These are phyloP conservation scores for Bicyclus anynana DNA, from an alignment of 1,140 invertebrate genomes.

Conservation along the genomic window DNA sequence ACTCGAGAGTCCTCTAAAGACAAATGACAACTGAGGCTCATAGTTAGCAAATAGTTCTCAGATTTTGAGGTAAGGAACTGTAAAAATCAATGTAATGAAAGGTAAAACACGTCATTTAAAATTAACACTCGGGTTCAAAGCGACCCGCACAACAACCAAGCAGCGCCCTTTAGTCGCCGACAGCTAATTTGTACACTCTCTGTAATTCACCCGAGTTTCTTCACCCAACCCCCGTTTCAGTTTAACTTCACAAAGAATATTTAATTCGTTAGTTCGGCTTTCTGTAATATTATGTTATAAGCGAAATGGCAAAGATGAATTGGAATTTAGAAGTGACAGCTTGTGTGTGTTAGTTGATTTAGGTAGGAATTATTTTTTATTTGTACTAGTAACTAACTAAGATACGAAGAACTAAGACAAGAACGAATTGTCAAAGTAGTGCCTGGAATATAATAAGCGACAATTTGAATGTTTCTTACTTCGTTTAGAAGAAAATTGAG, in stretches of 20 bases:
- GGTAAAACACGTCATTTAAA: background rate
- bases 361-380: no score
- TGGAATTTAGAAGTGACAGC: background rate
- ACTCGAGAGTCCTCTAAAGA: no score
- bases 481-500: no score
- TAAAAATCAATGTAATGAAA: no score
- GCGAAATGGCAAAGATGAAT: background rate
- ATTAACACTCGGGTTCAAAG: background rate
- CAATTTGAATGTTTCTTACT: no score
- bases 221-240: background rate
- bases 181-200: background rate
- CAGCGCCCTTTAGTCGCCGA: background rate
- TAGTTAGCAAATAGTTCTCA: no score
- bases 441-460: no score
- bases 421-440: no score
- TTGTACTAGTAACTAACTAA: no score
- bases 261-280: constrained; percentile 10
- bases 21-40: no score
- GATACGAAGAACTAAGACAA: no score
- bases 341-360: background rate
- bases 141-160: background rate
- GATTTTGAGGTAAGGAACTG: no score
- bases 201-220: constrained; percentile 10
- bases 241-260: constrained; percentile 20
- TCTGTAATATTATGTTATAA: background rate